Conservation (phyloP, 2,113 vertebrate species). For the Chloropsis cyanopogon region DNA sequence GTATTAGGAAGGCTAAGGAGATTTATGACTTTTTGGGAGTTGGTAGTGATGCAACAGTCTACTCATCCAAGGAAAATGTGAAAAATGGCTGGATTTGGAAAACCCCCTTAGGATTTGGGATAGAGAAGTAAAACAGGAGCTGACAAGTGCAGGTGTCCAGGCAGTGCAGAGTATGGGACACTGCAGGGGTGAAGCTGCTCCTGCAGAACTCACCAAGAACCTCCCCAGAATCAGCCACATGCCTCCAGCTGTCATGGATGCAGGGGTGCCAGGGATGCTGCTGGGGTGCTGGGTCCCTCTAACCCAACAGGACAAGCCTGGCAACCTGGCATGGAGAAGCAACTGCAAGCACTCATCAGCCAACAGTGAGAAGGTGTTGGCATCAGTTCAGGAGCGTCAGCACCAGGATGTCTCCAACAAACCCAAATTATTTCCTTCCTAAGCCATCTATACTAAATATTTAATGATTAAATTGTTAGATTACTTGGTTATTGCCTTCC, state of each 20-base stretch:
- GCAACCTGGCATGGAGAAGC: background rate
- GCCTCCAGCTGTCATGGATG: background rate
- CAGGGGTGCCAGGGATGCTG: background rate
- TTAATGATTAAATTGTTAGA: background rate
- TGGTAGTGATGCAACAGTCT: background rate
- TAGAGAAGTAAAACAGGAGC: background rate
- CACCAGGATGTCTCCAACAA: background rate
- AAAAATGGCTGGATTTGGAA: background rate
- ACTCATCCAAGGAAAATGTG: background rate
- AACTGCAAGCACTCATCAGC: rapidly evolving
- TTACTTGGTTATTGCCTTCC: background rate
- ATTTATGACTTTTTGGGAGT: background rate
- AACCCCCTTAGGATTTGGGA: background rate
- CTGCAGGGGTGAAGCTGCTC: background rate
- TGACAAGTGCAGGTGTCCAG: background rate
- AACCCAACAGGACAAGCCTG: rapidly evolving
- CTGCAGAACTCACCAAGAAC: background rate
- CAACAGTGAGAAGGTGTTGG: rapidly evolving
- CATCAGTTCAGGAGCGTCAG: background rate
- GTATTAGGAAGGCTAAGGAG: background rate
- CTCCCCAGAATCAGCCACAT: background rate
- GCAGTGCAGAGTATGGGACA: background rate
- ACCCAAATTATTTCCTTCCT: background rate
- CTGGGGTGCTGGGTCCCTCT: background rate
- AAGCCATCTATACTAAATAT: background rate